Evolutionary conservation across 2,113 vertebrate genomes (phyloP).

Genomic region (Tangachromis dhanisi): DNA sequence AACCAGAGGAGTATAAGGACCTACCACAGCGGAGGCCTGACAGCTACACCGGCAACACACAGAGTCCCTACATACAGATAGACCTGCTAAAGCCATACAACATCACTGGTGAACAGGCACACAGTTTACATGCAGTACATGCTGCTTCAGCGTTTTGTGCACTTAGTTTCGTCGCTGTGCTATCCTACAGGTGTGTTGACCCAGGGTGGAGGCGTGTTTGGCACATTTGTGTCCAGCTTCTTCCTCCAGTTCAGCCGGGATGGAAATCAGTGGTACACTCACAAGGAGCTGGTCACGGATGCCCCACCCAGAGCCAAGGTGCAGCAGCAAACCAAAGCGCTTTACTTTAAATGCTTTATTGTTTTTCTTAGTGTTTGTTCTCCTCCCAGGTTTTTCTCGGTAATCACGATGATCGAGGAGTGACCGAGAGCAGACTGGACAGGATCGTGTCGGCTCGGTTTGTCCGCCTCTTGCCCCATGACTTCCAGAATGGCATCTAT

Average conservation of each 20-base stretch:
- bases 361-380: not conserved
- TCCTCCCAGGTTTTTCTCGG: slow-evolving; percentile 68
- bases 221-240: slow-evolving; percentile 72
- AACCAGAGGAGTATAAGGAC: slow-evolving; percentile 55
- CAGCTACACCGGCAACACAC: slow-evolving; percentile 36
- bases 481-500: slow-evolving; percentile 69
- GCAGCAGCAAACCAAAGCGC: not conserved
- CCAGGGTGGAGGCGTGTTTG: slow-evolving; percentile 68
- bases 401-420: slow-evolving; percentile 58
- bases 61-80: slow-evolving; percentile 74
- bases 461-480: slow-evolving; percentile 75
- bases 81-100: slow-evolving; percentile 74
- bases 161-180: not conserved
- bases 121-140: not conserved
- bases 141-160: not conserved
- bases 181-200: slow-evolving; percentile 71
- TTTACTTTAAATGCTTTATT: not conserved
- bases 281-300: slow-evolving; percentile 60
- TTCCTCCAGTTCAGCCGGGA: slow-evolving; percentile 79
- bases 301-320: slow-evolving; percentile 69
- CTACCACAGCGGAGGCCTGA: slow-evolving; percentile 48
- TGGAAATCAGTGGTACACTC: slow-evolving; percentile 71
- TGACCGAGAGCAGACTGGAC: slow-evolving; percentile 59
- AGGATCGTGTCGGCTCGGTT: slow-evolving; percentile 72
- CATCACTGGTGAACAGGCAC: slow-evolving; percentile 74